Evolutionary conservation across 2,888 invertebrate genomes (phyloP).

Genomic region (Cephus pygmeus): DNA sequence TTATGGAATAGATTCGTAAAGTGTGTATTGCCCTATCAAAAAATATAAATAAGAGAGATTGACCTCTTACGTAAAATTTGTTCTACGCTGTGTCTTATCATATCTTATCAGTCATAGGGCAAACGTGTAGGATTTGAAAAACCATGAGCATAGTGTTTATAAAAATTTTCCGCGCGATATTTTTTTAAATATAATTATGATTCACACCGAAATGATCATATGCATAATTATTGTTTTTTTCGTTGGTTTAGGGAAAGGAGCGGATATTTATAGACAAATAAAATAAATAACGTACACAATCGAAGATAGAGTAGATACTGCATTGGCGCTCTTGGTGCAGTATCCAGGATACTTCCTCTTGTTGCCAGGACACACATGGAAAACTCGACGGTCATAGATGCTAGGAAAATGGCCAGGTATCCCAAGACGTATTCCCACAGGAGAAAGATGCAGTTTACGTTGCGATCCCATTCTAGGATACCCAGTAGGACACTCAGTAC

Average conservation of each 20-base stretch:
- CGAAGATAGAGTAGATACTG: constrained; percentile 83
- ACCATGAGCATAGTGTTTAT: not conserved
- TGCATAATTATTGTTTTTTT: not conserved
- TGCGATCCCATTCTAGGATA: constrained; percentile 70
- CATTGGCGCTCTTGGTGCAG: constrained; percentile 78
- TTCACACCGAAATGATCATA: not conserved
- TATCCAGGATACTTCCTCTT: constrained; percentile 83
- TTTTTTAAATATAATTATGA: not conserved
- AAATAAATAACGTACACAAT: constrained; percentile 71
- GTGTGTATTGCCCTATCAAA: not conserved
- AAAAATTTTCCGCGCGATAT: not conserved
- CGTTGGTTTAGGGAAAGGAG: not conserved
- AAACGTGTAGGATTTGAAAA: not conserved
- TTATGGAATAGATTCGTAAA: not conserved
- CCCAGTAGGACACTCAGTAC: constrained; percentile 71
- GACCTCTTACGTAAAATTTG: too few species aligned
- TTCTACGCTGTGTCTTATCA: too few species aligned
- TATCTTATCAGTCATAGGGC: not conserved
- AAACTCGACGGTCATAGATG: constrained; percentile 75
- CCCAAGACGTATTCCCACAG: constrained; percentile 73
- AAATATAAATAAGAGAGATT: too few species aligned
- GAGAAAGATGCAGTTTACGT: constrained; percentile 67
- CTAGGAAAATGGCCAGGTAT: constrained; percentile 71
- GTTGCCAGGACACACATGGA: constrained; percentile 80
- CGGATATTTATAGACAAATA: not conserved